Percentiles rank a stretch among this genome's conserved stretches.
Conservation (phyloP, 2,113 vertebrate genomes). For the Thinocorus orbignyianus region DNA sequence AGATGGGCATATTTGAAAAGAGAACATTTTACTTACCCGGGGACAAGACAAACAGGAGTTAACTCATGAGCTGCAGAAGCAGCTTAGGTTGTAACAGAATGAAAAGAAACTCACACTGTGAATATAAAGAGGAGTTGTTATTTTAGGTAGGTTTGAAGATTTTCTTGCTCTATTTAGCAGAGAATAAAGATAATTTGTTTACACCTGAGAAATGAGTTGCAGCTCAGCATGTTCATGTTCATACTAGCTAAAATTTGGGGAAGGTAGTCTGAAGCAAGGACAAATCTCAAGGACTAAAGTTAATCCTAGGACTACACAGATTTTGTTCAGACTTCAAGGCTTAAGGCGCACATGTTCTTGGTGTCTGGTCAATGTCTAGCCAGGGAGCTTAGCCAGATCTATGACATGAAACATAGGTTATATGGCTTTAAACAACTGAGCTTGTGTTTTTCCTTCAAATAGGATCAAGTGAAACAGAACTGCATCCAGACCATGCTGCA, state of each 20-base stretch:
- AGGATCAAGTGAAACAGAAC: neutral
- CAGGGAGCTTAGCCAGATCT: conserved; percentile 17
- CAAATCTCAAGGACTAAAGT: conserved; percentile 27
- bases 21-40: neutral
- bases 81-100: neutral
- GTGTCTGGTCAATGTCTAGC: conserved; percentile 23
- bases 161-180: conserved; percentile 64
- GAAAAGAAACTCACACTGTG: neutral
- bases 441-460: neutral
- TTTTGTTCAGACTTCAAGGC: conserved; percentile 33
- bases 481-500: neutral
- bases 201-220: conserved; percentile 41
- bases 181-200: conserved; percentile 63
- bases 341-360: conserved; percentile 1
- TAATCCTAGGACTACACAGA: conserved; percentile 32
- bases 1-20: neutral
- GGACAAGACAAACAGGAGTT: neutral
- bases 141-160: conserved; percentile 47
- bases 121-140: conserved; percentile 29
- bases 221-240: conserved; percentile 23
- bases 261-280: conserved; percentile 19
- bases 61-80: neutral
- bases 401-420: neutral
- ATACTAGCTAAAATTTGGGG: neutral
- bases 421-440: neutral